phyloP scores from a whole-genome alignment of 2,888 invertebrate species.

The Noctuana brunneofusca region DNA sequence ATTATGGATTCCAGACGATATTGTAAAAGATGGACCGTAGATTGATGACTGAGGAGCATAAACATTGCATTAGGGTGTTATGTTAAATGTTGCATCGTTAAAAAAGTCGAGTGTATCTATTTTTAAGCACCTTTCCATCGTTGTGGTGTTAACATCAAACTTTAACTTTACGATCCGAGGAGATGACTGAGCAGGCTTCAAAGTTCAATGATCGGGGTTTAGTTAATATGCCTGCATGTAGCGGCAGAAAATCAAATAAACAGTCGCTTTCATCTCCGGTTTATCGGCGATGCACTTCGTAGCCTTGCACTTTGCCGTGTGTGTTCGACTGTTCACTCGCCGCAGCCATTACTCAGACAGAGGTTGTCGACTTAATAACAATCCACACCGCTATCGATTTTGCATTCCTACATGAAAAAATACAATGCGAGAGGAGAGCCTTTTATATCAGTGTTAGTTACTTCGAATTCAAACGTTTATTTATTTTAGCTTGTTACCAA shows the following conservation, averaged over 20 bases:
- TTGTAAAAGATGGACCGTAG: constrained; percentile 6
- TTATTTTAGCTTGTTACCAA: not conserved
- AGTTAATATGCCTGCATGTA: constrained; percentile 65
- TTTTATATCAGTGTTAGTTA: constrained; percentile 11
- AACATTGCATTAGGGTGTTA: constrained; percentile 7
- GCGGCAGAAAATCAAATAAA: constrained; percentile 77
- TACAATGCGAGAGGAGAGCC: not conserved
- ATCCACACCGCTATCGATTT: constrained; percentile 55
- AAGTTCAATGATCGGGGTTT: constrained; percentile 63
- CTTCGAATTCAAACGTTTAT: not conserved
- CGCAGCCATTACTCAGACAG: constrained; percentile 60
- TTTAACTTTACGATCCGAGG: constrained; percentile 54
- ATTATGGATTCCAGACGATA: constrained; percentile 19
- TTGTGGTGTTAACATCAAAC: constrained; percentile 40
- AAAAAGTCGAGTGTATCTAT: constrained; percentile 34
- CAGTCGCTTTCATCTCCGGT: constrained; percentile 77
- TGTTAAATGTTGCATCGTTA: constrained; percentile 17
- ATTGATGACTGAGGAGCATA: constrained; percentile 21
- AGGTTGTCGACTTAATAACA: constrained; percentile 62
- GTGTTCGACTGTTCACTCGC: constrained; percentile 58
- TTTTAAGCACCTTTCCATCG: constrained; percentile 27
- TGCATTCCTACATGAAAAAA: constrained; percentile 42
- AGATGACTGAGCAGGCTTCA: constrained; percentile 48
- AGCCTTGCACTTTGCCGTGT: constrained; percentile 72
- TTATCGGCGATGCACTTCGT: constrained; percentile 74